These are phyloP conservation scores for Cheirogaleus medius DNA, from an alignment of 2,113 vertebrate species.

Conservation along the genomic window DNA sequence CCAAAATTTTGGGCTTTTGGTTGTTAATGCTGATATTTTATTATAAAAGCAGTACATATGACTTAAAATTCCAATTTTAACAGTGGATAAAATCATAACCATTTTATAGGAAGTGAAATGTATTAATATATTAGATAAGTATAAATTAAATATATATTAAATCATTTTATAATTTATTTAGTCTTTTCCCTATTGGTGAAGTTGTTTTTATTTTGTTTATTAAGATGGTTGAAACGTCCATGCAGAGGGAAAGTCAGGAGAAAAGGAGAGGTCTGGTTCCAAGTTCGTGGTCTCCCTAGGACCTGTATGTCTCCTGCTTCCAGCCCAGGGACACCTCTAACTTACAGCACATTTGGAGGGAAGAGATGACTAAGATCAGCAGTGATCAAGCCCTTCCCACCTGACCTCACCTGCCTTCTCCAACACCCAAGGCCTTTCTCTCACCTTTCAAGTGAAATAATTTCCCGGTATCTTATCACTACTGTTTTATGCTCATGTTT, in stretches of 20 bases:
- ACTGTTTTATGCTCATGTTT: background rate
- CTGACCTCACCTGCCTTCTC: background rate
- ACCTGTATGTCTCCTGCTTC: background rate
- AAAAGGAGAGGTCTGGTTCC: background rate
- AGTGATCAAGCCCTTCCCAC: background rate
- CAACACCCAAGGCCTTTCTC: background rate
- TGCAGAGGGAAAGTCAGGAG: background rate
- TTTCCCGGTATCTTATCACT: conserved; percentile 25
- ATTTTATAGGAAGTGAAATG: background rate
- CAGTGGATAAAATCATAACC: background rate
- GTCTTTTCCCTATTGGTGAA: background rate
- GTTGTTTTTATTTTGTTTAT: background rate
- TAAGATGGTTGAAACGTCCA: background rate
- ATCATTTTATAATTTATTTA: background rate
- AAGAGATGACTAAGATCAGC: background rate
- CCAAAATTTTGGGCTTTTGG: background rate
- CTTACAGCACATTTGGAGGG: background rate
- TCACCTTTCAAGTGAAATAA: background rate
- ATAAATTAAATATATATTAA: background rate
- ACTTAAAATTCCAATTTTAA: background rate
- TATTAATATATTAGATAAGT: background rate
- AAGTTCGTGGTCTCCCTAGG: background rate
- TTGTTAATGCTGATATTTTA: background rate
- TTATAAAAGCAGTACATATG: background rate
- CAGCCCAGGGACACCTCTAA: background rate